Evolutionary conservation across 92 coral and sea anemone species (phyloP), one percentile per base, ranked within the genome.

Genomic region (Phenganax stokvisi): DNA sequence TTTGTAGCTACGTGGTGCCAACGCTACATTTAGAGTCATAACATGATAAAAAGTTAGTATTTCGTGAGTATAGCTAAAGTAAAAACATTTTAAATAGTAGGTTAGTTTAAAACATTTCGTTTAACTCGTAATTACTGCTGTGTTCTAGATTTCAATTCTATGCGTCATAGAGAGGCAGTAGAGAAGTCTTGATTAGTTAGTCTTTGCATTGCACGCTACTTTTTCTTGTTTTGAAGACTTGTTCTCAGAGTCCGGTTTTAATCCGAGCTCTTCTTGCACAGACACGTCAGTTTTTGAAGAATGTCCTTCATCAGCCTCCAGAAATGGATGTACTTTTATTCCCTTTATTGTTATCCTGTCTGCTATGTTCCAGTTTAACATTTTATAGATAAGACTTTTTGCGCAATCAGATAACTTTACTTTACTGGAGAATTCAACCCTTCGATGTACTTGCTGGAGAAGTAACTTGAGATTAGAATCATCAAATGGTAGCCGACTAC

Each of bases 401-500:
- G 90, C 89, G 10, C 89, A 66, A 63, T 96, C 97, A 5, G 92
- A 71, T 10, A 96, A 59, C 56, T 96, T 92, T 8, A 90, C 85
- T 55, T 90, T 86, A 8, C 96, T 90, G 2, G 99, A 92, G 75
- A 90, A 96, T 16, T 85, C 87, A 7, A 96, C 99, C 62, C 86
- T 89, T 56, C 89, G 90, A 85, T 96, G 99, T 6, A 96, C 99
- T 81, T 96, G 99, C 64, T 96, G 99, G 12, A 96, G 85, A 5
- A 96, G 91, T 63, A 88, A 85, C 55, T 97, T 92, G 11, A 96
- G 83, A 81, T 96, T 96, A 15, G 99, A 96, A 67, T 96, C 99
- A 73, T 96, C 99, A 82, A 85, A 96, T 7, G 99, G 99, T 10
- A 96, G 74, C 17, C 99, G 90, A 1, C 97, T 97, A 67, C 99